Evolutionary conservation across 2,113 vertebrate genomes (phyloP).

Genomic region (Microcebus griseorufus): DNA sequence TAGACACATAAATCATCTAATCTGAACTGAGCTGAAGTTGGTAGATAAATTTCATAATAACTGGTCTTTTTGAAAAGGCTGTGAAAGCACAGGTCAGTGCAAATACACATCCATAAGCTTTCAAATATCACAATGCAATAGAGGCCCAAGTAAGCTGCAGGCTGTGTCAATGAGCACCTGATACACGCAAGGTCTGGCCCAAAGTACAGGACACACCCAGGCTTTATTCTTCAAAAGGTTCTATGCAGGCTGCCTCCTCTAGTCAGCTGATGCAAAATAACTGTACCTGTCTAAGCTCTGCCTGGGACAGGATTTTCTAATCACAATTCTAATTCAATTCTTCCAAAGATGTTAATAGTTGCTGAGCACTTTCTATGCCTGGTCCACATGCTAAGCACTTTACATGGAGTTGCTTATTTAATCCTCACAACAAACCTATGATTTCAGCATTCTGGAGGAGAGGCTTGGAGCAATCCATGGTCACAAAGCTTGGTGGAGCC

Average conservation of each 20-base stretch:
- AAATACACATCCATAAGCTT: neutral
- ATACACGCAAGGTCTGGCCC: neutral
- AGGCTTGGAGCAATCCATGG: neutral
- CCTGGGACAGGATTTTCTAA: neutral
- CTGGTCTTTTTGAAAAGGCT: neutral
- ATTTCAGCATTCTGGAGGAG: neutral
- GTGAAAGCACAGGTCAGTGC: neutral
- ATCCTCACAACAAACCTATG: neutral
- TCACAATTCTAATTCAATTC: conserved; percentile 10
- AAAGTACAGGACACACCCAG: neutral
- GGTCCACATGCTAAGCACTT: neutral
- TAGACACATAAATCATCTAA: neutral
- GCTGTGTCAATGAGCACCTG: neutral
- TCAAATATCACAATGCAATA: neutral
- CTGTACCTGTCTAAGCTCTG: neutral
- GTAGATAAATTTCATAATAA: neutral
- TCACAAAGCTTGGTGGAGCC: neutral
- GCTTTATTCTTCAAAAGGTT: neutral
- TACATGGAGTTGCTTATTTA: neutral
- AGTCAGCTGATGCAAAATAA: neutral
- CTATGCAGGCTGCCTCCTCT: neutral
- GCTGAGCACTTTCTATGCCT: neutral
- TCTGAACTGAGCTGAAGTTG: neutral
- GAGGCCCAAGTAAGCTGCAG: neutral
- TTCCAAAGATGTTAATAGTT: neutral